Percentiles rank a stretch among this genome's conserved stretches.
Evolutionary conservation across 1,140 invertebrate genomes (phyloP).

Genomic region (Aculops lycopersici): DNA sequence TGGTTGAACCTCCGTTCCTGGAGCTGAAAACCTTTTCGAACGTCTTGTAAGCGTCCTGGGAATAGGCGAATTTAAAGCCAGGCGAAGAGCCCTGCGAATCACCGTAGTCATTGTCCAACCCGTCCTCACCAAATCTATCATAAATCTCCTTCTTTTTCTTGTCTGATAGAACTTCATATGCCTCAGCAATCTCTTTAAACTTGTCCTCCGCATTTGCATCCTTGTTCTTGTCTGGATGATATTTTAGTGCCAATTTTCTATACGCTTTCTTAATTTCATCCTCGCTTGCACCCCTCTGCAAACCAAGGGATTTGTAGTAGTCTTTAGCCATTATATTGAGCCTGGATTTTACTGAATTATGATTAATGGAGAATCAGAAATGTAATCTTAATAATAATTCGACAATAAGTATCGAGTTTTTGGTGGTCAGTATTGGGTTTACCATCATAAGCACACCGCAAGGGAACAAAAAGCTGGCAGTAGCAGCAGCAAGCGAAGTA

Average conservation of each 20-base stretch:
- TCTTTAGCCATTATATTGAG: background rate
- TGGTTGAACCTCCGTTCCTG: constrained; percentile 37
- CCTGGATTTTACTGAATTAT: constrained; percentile 4
- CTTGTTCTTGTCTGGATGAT: background rate
- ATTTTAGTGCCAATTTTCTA: background rate
- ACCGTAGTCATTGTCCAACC: constrained; percentile 32
- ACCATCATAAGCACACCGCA: too few relatives aligned
- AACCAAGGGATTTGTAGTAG: background rate
- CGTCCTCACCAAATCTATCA: constrained; percentile 63
- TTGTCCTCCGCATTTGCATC: constrained; percentile 16
- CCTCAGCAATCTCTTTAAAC: background rate
- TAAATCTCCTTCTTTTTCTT: background rate
- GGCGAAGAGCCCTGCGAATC: background rate
- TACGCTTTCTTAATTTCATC: constrained; percentile 19
- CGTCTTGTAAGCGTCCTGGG: constrained; percentile 60
- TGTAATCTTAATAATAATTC: too few relatives aligned
- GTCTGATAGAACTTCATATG: background rate
- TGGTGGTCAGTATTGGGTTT: too few relatives aligned
- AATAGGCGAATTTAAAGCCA: constrained; percentile 23
- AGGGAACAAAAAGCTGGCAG: too few relatives aligned
- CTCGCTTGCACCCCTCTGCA: background rate
- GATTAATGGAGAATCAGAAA: constrained; percentile 17
- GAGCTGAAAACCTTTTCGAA: constrained; percentile 83
- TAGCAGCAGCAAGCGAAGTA: too few relatives aligned
- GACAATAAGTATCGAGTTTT: too few relatives aligned